phyloP scores from a whole-genome alignment of 2,797 vertebrate species.

The Gambusia yucatana region DNA sequence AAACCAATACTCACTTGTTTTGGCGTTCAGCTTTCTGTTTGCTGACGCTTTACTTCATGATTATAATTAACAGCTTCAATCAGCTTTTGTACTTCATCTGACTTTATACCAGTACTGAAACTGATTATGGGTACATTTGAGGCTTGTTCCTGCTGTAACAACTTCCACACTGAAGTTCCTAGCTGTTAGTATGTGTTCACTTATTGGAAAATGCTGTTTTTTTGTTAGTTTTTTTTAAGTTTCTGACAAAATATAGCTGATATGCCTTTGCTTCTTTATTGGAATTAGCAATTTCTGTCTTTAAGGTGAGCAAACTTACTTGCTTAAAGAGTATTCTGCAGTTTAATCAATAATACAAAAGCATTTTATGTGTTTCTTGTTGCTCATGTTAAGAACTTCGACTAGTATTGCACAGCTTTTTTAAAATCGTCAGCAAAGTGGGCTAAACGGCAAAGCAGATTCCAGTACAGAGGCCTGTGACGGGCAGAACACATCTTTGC shows the following conservation, averaged over 20 bases:
- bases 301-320: background rate
- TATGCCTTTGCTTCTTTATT: background rate
- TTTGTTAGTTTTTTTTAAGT: background rate
- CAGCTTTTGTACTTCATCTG: background rate
- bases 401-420: conserved; percentile 27
- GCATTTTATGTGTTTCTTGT: conserved; percentile 30
- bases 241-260: background rate
- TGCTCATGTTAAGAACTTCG: conserved; percentile 31
- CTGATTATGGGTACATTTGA: background rate
- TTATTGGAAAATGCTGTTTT: background rate
- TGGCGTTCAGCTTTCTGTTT: background rate
- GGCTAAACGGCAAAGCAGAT: conserved; percentile 54
- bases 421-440: conserved; percentile 31
- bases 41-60: background rate
- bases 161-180: background rate
- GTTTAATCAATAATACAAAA: conserved; percentile 28
- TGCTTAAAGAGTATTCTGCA: conserved; percentile 32
- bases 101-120: background rate
- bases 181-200: background rate
- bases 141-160: background rate
- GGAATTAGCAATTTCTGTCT: background rate
- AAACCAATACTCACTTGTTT: background rate
- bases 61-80: background rate
- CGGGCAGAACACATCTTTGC: conserved; percentile 56
- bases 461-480: conserved; percentile 54